A percentile compares a stretch with the other conserved stretches of the same genome.
Conservation (phyloP, 2,113 vertebrate genomes). For the Spheniscus mendiculus region DNA sequence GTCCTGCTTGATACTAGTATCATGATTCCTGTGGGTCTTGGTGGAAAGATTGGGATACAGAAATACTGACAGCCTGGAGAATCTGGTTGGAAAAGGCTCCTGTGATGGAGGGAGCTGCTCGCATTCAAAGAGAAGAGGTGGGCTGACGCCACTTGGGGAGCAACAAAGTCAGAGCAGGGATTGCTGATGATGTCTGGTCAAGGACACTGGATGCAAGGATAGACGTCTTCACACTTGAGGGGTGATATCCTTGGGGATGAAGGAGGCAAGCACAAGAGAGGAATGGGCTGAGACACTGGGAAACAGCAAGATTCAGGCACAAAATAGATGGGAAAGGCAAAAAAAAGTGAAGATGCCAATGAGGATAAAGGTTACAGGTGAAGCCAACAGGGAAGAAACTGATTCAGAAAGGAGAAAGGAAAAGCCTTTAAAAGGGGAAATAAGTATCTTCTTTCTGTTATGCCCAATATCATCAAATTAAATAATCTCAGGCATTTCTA, state of each 20-base stretch:
- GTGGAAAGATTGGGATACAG: not conserved
- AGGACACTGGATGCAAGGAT: not conserved
- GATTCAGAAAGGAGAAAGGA: not conserved
- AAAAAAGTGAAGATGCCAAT: not conserved
- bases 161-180: not conserved
- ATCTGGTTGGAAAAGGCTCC: not conserved
- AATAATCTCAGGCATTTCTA: conserved; percentile 36
- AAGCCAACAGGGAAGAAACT: not conserved
- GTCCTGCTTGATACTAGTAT: not conserved
- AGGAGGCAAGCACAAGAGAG: not conserved
- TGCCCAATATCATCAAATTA: conserved; percentile 22
- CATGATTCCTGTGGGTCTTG: not conserved
- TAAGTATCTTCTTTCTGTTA: not conserved
- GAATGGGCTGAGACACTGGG: not conserved
- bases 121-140: not conserved
- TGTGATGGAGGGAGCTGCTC: not conserved
- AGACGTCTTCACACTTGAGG: not conserved
- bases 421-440: not conserved
- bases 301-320: not conserved
- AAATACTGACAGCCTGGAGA: not conserved
- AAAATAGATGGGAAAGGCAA: not conserved
- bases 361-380: not conserved
- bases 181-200: not conserved
- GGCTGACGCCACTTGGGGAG: not conserved
- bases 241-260: not conserved